Conservation (phyloP, 2,113 vertebrate species). For the Octodon degus region DNA sequence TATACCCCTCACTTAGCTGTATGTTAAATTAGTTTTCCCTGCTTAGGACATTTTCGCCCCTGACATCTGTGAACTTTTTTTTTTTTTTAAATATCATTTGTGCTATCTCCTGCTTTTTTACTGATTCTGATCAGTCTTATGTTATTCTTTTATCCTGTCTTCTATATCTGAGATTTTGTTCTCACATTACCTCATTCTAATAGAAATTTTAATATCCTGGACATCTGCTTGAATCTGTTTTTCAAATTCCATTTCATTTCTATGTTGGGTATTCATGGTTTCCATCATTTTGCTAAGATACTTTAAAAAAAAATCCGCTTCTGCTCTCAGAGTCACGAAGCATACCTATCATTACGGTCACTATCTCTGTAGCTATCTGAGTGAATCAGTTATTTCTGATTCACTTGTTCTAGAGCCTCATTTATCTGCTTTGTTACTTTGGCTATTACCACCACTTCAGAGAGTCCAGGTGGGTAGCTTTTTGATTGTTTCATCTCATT, state of each 20-base stretch:
- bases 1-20: neutral
- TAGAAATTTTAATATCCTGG: neutral
- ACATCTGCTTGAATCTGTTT: neutral
- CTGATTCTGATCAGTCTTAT: neutral
- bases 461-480: neutral
- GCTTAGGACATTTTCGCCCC: neutral
- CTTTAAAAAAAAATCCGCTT: neutral
- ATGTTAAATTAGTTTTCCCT: neutral
- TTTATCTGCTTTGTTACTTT: neutral
- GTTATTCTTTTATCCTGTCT: neutral
- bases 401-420: neutral
- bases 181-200: neutral
- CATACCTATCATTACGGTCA: neutral
- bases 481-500: neutral
- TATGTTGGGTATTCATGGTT: neutral
- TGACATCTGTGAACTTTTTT: neutral
- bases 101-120: neutral
- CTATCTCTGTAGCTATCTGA: neutral
- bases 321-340: neutral
- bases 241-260: neutral
- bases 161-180: neutral
- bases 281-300: neutral
- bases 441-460: neutral
- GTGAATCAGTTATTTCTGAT: neutral
- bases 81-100: neutral